A percentile compares a stretch with the other conserved stretches of the same genome.
phyloP scores from a whole-genome alignment of 2,888 invertebrate genomes.

The Octodonta nipae region DNA sequence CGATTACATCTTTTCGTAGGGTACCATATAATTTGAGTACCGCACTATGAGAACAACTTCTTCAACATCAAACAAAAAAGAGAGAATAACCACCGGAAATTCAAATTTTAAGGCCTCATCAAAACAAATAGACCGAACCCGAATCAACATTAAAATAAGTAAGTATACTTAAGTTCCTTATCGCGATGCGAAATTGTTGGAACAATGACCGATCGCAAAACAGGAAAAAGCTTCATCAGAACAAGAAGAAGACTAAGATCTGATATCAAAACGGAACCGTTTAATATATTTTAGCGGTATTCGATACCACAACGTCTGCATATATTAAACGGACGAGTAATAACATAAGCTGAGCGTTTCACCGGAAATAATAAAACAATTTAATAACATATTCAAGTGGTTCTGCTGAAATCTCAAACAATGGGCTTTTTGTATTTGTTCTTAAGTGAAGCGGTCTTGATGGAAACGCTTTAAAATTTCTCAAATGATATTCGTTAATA shows the following conservation, averaged over 20 bases:
- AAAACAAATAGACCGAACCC: slow-evolving; percentile 25
- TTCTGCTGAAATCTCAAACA: slow-evolving; percentile 34
- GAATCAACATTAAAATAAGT: slow-evolving; percentile 15
- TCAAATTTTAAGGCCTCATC: slow-evolving; percentile 6
- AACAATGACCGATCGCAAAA: slow-evolving; percentile 31
- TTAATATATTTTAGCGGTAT: slow-evolving; percentile 25
- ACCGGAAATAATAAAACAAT: slow-evolving; percentile 36
- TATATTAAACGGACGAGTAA: slow-evolving; percentile 30
- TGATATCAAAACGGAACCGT: slow-evolving; percentile 17
- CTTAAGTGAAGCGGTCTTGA: slow-evolving; percentile 30
- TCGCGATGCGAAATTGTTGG: slow-evolving; percentile 29
- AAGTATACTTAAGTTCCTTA: slow-evolving; percentile 17
- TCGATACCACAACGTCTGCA: slow-evolving; percentile 30
- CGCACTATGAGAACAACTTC: too few species aligned
- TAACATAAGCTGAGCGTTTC: slow-evolving; percentile 21
- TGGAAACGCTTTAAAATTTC: too few species aligned
- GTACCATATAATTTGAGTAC: too few species aligned
- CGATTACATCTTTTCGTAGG: too few species aligned
- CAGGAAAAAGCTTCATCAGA: slow-evolving; percentile 21
- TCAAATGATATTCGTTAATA: too few species aligned
- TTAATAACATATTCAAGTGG: slow-evolving; percentile 37
- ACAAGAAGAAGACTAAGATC: slow-evolving; percentile 14
- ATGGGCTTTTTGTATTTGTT: slow-evolving; percentile 32
- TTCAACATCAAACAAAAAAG: too few species aligned
- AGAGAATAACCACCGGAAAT: too few species aligned